Evolutionary conservation across 2,113 vertebrate genomes (phyloP), one percentile per base, ranked within the genome.

Genomic region (Cyprinodon brontotheroides): DNA sequence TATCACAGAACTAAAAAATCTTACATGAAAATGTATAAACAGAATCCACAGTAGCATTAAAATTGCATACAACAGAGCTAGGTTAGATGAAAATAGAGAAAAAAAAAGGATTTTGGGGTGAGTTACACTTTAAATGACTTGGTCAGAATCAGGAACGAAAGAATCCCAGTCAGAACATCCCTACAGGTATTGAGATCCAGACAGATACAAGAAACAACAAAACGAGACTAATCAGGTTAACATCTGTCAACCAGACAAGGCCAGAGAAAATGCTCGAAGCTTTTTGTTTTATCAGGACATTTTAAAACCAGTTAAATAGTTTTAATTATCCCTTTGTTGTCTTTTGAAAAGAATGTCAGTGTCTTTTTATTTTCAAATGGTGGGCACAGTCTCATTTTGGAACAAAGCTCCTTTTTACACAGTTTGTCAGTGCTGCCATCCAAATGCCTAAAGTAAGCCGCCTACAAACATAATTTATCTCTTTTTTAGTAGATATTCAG

Each of bases 351-450:
- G 64, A 45, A 61, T 36, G 57, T 68, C 67, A 47, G 63, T 78
- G 77, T 64, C 72, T 82, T 77, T 70, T 79, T 48, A 77, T 45
- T 79, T 79, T 53, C 64, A 76, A 79, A 75, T 63, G 65, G 71
- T 82, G 62, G 76, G 87, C 74, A 75, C 61, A 40, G 40, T 75
- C 41, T 75, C 50, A n/a, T 81, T 68, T 74, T 78, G 75, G 80
- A 81, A 86, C 70, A 57, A 74, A 72, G 64, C 60, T 60, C 41
- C 72, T 76, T 79, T 29, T 60, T 65, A 77, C 73, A 68, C 78
- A 81, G 65, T 83, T 81, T 71, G 75, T 68, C 57, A 68, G 47
- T 20, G 61, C 72, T 69, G 75, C 50, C 41, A 11, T 78, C 61
- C 65, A 82, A 82, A 40, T 63, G 57, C 63, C 70, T 74, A 60